Evolutionary conservation across 1,140 invertebrate genomes (phyloP), one percentile per base, ranked within the genome.

Genomic region (Drosophila truncata): DNA sequence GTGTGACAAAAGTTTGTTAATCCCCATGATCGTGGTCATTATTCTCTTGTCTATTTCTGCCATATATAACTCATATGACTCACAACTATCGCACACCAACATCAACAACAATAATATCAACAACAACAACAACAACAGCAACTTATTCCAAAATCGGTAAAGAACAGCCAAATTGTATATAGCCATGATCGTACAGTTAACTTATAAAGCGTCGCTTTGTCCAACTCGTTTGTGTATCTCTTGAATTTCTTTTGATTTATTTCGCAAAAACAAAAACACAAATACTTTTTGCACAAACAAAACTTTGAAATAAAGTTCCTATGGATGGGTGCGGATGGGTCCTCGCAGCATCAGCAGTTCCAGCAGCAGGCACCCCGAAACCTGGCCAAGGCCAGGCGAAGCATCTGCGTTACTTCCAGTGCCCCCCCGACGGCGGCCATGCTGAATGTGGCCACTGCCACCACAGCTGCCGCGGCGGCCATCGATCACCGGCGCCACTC

Each of bases 361-460:
- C 77, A 86, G 20, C 77, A 82, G 16, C 91, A 78, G 57, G 75
- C 65, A 27, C 55, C 61, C 18, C 72, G 78, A 39, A 83, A 67
- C 42, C 44, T 86, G 58, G 59, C 80, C 9, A 87, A 90, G 67
- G 65, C 86, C 23, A 74, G 91, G 44, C 83, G 88, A 31, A 92
- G 90, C 62, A 90, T 92, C 50, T 92, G 91, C 44, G 88, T 91
- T 39, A 92, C 91, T 13, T 73, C 86, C 23, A 92, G 91, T 61
- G 80, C 81, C 42, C 91, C 91, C 41, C 76, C 88, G 14, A 74
- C 69, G 10, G 70, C 85, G 35, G 78, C 81, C 16, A 82, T 74
- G 73, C 69, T 82, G 29, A 77, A 82, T 55, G 41, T 75, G 71
- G 73, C 66, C 50, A 64, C 75, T 25, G 44, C 66, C 58, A 47